Conservation (phyloP, 2,797 vertebrate genomes). For the Sarcophilus harrisii region DNA sequence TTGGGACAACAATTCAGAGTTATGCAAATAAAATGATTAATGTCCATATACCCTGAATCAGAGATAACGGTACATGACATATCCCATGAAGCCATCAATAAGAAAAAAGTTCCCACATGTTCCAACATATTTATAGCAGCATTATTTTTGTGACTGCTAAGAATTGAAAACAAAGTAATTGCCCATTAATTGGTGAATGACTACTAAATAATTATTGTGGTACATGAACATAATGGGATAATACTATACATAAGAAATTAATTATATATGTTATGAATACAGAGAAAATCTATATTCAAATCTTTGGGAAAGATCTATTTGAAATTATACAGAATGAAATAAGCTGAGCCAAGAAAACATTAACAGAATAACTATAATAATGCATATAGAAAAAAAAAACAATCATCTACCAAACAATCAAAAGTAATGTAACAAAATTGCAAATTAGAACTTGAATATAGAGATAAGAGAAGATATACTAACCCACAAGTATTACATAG, state of each 20-base stretch:
- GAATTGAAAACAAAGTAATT: too few species aligned
- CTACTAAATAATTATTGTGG: too few species aligned
- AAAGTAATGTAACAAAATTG: neutral
- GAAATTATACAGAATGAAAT: neutral
- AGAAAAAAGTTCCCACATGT: neutral
- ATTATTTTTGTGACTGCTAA: neutral
- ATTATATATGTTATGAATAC: neutral
- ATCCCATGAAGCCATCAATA: too few species aligned
- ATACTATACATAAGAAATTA: neutral
- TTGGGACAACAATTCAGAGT: too few species aligned
- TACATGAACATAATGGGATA: neutral
- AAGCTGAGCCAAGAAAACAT: neutral
- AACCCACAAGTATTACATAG: neutral
- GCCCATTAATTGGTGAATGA: neutral
- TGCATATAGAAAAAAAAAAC: neutral
- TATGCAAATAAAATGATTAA: too few species aligned
- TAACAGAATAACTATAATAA: neutral
- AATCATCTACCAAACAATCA: neutral
- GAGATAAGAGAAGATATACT: neutral
- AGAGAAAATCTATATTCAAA: neutral
- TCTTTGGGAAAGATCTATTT: neutral
- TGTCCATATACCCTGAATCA: too few species aligned
- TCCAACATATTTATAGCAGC: neutral
- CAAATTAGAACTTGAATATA: neutral
- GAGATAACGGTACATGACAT: too few species aligned